Percentiles rank a stretch among this genome's conserved stretches.
Conservation (phyloP, 2,888 invertebrate genomes). For the Oscheius myriophilus region DNA sequence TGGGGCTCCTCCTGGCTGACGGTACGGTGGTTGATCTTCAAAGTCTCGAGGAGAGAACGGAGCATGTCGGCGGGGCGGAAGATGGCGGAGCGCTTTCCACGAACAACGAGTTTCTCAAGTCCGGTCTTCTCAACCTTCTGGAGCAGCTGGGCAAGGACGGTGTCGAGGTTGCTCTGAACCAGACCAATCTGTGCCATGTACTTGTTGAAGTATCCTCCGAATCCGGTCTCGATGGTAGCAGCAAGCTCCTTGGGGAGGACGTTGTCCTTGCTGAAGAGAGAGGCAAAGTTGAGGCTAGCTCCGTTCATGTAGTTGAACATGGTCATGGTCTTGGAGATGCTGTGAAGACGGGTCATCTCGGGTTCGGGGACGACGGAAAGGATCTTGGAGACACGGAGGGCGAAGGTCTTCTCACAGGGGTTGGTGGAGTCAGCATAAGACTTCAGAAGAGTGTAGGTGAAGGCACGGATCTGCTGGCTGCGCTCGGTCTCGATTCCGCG, state of each 20-base stretch:
- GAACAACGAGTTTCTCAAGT: constrained; percentile 49
- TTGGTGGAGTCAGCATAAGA: constrained; percentile 53
- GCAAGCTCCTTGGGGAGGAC: constrained; percentile 56
- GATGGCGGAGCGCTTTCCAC: constrained; percentile 44
- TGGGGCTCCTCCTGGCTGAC: constrained; percentile 40
- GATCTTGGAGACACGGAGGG: constrained; percentile 12
- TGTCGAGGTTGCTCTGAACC: constrained; percentile 50
- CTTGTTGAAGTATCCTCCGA: constrained; percentile 58
- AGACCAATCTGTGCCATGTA: constrained; percentile 50
- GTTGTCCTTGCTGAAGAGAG: constrained; percentile 59
- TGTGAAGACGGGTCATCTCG: constrained; percentile 29
- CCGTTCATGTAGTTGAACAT: constrained; percentile 18
- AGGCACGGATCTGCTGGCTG: constrained; percentile 59
- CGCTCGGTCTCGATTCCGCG: constrained; percentile 49
- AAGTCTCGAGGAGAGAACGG: constrained; percentile 40
- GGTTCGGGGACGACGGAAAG: constrained; percentile 2
- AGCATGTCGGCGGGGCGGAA: constrained; percentile 48
- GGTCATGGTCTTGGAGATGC: constrained; percentile 33
- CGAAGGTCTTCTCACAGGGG: constrained; percentile 48
- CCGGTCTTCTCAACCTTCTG: constrained; percentile 41
- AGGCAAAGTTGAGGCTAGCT: constrained; percentile 40
- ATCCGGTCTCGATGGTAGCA: constrained; percentile 53
- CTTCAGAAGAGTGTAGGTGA: constrained; percentile 54
- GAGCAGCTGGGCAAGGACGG: constrained; percentile 42
- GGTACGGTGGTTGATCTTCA: constrained; percentile 44